Percentiles rank a stretch among this genome's conserved stretches.
Conservation (phyloP, 2,113 vertebrate genomes). For the Oreamnos americanus region DNA sequence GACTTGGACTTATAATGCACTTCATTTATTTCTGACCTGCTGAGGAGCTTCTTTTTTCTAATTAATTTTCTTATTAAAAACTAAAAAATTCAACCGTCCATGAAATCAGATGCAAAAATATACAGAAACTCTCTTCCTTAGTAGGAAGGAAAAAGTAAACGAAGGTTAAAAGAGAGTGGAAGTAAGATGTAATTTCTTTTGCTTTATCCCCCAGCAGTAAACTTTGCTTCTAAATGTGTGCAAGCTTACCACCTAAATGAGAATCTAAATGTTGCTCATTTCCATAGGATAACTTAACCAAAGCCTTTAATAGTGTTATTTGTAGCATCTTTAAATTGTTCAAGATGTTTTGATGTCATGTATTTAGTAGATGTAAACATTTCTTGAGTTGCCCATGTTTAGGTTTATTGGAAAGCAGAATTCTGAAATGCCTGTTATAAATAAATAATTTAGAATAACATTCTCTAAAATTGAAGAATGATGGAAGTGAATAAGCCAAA, state of each 20-base stretch:
- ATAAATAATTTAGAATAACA: background rate
- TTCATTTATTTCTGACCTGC: constrained; percentile 18
- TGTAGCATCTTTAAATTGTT: background rate
- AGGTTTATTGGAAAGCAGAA: background rate
- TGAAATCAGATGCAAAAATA: constrained; percentile 24
- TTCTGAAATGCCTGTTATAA: background rate
- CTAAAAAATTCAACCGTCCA: constrained; percentile 26
- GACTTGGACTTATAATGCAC: background rate
- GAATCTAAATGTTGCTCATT: background rate
- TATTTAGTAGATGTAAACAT: background rate
- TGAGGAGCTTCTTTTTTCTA: background rate
- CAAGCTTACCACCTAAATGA: background rate
- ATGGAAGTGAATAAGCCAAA: background rate
- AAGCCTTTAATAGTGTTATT: background rate
- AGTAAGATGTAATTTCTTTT: background rate
- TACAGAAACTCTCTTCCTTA: background rate
- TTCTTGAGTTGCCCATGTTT: background rate
- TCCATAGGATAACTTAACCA: background rate
- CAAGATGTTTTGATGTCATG: background rate
- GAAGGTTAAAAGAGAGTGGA: background rate
- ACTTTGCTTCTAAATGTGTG: background rate
- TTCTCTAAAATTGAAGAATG: background rate
- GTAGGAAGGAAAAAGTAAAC: background rate
- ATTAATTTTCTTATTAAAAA: constrained; percentile 55
- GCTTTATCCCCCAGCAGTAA: background rate